Evolutionary conservation across 2,888 invertebrate genomes (phyloP).

Genomic region (Junonia oenone): DNA sequence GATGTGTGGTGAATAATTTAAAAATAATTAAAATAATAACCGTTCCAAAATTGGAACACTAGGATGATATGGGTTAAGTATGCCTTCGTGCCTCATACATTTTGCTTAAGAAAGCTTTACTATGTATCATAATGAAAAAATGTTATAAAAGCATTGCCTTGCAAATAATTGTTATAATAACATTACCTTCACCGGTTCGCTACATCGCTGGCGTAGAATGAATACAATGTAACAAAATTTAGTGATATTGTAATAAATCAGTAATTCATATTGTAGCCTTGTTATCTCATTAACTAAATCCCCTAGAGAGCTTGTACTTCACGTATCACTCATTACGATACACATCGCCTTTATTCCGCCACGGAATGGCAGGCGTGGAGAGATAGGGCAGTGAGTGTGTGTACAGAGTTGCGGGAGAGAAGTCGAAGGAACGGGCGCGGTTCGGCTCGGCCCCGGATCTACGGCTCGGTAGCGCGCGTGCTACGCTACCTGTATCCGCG

Average conservation of each 20-base stretch:
- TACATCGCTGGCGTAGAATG: too few relatives aligned
- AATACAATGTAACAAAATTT: too few relatives aligned
- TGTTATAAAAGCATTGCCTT: conserved; percentile 3
- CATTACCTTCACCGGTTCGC: background rate
- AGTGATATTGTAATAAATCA: background rate
- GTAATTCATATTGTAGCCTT: background rate
- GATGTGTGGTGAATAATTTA: too few relatives aligned
- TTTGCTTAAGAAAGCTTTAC: too few relatives aligned
- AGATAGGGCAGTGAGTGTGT: conserved; percentile 44
- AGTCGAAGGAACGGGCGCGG: conserved; percentile 55
- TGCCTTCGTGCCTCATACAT: too few relatives aligned
- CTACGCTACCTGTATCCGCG: conserved; percentile 57
- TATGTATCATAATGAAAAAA: too few relatives aligned
- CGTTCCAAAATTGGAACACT: too few relatives aligned
- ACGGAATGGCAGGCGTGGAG: conserved; percentile 30
- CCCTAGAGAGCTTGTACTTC: background rate
- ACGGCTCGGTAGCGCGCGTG: conserved; percentile 56
- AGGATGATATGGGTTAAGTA: too few relatives aligned
- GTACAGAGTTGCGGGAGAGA: conserved; percentile 50
- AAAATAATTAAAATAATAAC: too few relatives aligned
- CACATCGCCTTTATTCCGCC: conserved; percentile 26
- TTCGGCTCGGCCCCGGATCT: conserved; percentile 82
- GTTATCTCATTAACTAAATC: background rate
- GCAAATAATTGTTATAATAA: background rate
- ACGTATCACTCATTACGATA: background rate